phyloP scores from a whole-genome alignment of 2,888 invertebrate species.

The Troides aeacus region DNA sequence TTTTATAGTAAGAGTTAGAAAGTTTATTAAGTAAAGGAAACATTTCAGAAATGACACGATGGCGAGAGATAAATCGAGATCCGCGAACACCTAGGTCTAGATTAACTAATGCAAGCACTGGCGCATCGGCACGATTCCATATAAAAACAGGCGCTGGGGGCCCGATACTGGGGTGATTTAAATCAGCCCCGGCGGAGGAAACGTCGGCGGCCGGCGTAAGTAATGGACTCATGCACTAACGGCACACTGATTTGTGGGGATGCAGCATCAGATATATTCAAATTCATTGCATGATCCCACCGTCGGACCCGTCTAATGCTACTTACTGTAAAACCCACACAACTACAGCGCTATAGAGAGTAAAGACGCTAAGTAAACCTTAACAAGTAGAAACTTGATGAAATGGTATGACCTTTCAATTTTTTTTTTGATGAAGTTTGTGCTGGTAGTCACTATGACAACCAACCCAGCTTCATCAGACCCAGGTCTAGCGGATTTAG shows the following conservation, averaged over 20 bases:
- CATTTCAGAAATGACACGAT: background rate
- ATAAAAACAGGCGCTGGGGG: constrained; percentile 29
- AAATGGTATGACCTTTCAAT: too few species aligned
- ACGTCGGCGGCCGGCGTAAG: constrained; percentile 24
- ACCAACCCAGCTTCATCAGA: too few species aligned
- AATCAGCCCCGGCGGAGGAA: constrained; percentile 21
- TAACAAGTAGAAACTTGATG: too few species aligned
- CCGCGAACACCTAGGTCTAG: constrained; percentile 4
- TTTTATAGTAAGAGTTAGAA: too few species aligned
- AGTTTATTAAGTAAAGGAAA: background rate
- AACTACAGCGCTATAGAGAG: too few species aligned
- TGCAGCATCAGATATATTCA: constrained; percentile 30
- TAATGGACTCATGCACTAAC: constrained; percentile 18
- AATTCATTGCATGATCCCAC: constrained; percentile 24
- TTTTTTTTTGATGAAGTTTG: too few species aligned
- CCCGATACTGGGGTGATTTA: constrained; percentile 28
- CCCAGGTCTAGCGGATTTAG: too few species aligned
- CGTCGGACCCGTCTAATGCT: constrained; percentile 18
- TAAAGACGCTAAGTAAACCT: too few species aligned
- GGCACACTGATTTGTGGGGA: constrained; percentile 28
- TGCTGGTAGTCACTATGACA: too few species aligned
- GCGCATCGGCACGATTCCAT: constrained; percentile 33
- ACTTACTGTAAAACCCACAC: background rate
- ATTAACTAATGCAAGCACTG: constrained; percentile 33
- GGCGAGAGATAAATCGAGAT: constrained; percentile 2